Conservation (phyloP, 2,113 vertebrate genomes). For the Brachypteracias leptosomus region DNA sequence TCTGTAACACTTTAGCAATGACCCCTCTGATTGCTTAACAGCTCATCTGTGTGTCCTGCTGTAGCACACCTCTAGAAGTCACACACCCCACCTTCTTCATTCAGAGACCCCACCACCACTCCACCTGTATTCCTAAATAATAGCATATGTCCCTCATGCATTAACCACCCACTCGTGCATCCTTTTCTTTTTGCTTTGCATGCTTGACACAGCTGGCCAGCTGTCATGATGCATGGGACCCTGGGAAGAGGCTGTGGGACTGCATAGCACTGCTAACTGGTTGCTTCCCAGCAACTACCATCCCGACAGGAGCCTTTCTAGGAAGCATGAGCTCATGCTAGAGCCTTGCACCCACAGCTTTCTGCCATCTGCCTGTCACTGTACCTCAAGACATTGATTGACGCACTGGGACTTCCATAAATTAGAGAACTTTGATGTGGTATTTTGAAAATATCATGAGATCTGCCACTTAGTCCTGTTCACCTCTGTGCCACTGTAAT, state of each 20-base stretch:
- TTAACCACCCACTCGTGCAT: background rate
- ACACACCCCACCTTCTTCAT: background rate
- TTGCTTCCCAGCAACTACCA: background rate
- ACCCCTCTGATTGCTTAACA: background rate
- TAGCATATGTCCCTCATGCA: background rate
- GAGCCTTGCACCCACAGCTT: background rate
- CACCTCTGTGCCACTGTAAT: background rate
- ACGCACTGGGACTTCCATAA: background rate
- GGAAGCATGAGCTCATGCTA: background rate
- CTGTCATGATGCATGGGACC: background rate
- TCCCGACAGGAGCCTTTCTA: background rate
- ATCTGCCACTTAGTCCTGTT: background rate
- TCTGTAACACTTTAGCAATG: background rate
- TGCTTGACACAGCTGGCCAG: background rate
- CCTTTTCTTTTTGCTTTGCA: background rate
- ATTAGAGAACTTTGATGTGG: background rate
- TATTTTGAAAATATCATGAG: background rate
- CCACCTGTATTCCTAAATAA: background rate
- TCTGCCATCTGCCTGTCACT: background rate
- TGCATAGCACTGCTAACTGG: background rate
- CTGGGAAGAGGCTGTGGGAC: background rate
- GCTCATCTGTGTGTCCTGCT: background rate
- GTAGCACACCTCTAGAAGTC: background rate
- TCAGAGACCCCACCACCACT: background rate
- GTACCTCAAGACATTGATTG: background rate